A percentile compares a stretch with the other conserved stretches of the same genome.
phyloP scores from a whole-genome alignment of 2,113 vertebrate genomes.

The Istiophorus platypterus region DNA sequence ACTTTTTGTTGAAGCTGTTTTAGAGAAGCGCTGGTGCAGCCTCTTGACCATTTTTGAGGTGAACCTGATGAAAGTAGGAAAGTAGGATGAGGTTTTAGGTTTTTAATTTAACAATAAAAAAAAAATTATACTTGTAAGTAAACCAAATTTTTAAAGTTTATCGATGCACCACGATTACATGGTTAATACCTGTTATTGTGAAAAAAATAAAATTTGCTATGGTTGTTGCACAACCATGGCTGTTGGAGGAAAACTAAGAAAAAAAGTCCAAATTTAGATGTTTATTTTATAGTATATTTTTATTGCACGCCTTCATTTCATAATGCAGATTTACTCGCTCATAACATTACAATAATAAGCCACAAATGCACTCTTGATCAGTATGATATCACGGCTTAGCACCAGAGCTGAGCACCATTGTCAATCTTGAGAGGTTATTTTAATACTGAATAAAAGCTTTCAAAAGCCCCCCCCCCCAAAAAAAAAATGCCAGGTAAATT shows the following conservation, averaged over 20 bases:
- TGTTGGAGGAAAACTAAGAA: neutral
- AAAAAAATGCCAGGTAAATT: neutral
- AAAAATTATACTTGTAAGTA: neutral
- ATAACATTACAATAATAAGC: constrained; percentile 2
- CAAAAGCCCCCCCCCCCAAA: neutral
- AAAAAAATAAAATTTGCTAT: neutral
- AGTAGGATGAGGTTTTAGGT: too few species aligned
- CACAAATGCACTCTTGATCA: constrained; percentile 33
- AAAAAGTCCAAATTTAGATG: constrained; percentile 3
- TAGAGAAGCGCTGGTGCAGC: too few species aligned
- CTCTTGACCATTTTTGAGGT: too few species aligned
- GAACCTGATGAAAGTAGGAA: too few species aligned
- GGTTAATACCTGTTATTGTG: neutral
- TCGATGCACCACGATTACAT: too few species aligned
- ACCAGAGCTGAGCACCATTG: constrained; percentile 58
- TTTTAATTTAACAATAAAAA: too few species aligned
- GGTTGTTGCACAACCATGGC: neutral
- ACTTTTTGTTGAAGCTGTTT: too few species aligned
- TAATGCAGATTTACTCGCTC: constrained; percentile 21
- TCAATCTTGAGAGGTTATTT: neutral
- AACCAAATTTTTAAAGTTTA: neutral
- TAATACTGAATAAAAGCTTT: constrained; percentile 27
- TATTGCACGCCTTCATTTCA: constrained; percentile 46
- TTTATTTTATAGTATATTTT: constrained; percentile 44
- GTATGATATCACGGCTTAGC: constrained; percentile 32